Evolutionary conservation across 2,113 vertebrate genomes (phyloP), one percentile per base, ranked within the genome.

Genomic region (Entelurus aequoreus): DNA sequence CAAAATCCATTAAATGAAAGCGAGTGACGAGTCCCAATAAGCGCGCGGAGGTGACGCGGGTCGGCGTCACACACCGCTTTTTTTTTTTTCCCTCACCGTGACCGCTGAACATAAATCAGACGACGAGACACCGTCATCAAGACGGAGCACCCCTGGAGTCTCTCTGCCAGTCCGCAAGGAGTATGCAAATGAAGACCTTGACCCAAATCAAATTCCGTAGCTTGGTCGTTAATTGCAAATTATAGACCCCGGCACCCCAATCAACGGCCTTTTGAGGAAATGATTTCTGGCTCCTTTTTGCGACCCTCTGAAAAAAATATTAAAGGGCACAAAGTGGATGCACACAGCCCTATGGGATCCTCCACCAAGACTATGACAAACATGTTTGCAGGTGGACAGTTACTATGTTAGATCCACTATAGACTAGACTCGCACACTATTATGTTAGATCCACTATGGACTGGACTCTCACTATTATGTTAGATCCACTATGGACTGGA

Each of bases 211-310:
- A 90, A 90, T 90, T 88, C 81, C 84, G 74, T 83, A 87, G 87
- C 88, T 76, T 70, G 66, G 87, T 87, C 56, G 84, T 88, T 91
- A 90, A 91, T 91, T 91, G 88, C 89, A 91, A 90, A 91, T 90
- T 90, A 90, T 87, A 88, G 89, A 91, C 90, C 88, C 72, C 72
- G n/a, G 83, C 85, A 90, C 89, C 89, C 85, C 89, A 90, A 91
- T 90, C 89, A 88, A 84, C 86, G 62, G 79, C 85, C 84, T 88
- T 91, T 91, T 86, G 81, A 86, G 79, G 75, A 79, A 81, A 82
- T 86, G 84, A 90, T 89, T 90, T 88, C 76, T 82, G 80, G 83
- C 84, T 89, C 82, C 88, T 90, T 89, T 86, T 83, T 75, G 66
- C 80, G 75, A 77, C 83, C 71, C 68, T 78, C 68, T 48, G 77